These are phyloP conservation scores for Yponomeuta plumbellus DNA, from an alignment of 2,888 invertebrate genomes.

Conservation along the genomic window DNA sequence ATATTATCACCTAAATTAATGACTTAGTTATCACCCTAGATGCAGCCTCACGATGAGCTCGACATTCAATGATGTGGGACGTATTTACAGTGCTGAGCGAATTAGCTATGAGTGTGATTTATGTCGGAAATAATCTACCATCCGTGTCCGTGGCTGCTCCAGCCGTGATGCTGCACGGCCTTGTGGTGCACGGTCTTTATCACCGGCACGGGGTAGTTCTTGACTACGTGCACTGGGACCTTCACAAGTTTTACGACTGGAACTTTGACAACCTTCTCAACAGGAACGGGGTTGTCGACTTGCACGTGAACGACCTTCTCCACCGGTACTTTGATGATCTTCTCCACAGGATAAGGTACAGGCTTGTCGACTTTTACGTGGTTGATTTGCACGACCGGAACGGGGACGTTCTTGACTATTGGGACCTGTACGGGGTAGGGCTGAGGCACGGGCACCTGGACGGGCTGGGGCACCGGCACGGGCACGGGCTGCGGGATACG, in stretches of 20 bases:
- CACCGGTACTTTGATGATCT: slow-evolving; percentile 75
- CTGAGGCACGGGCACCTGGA: slow-evolving; percentile 73
- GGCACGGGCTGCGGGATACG: slow-evolving; percentile 75
- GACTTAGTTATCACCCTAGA: slow-evolving; percentile 75
- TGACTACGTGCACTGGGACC: slow-evolving; percentile 60
- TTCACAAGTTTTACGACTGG: slow-evolving; percentile 73
- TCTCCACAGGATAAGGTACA: slow-evolving; percentile 77
- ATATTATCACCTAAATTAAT: slow-evolving; percentile 61
- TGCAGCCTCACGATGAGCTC: slow-evolving; percentile 73
- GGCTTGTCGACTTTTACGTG: slow-evolving; percentile 75
- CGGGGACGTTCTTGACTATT: slow-evolving; percentile 69
- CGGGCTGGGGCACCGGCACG: slow-evolving; percentile 69
- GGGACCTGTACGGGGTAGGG: slow-evolving; percentile 77
- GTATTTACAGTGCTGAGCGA: slow-evolving; percentile 60
- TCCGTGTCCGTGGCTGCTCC: slow-evolving; percentile 33
- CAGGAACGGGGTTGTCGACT: slow-evolving; percentile 74
- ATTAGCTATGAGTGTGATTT: slow-evolving; percentile 35
- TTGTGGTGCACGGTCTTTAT: slow-evolving; percentile 69
- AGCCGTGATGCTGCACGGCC: slow-evolving; percentile 39
- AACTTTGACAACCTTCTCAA: slow-evolving; percentile 68
- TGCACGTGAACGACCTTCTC: slow-evolving; percentile 74
- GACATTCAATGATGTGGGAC: slow-evolving; percentile 37
- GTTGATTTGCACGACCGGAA: slow-evolving; percentile 75
- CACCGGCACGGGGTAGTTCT: slow-evolving; percentile 60
- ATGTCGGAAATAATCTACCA: slow-evolving; percentile 21